Evolutionary conservation across 2,888 invertebrate species (phyloP).

Genomic region (Yponomeuta sedellus): DNA sequence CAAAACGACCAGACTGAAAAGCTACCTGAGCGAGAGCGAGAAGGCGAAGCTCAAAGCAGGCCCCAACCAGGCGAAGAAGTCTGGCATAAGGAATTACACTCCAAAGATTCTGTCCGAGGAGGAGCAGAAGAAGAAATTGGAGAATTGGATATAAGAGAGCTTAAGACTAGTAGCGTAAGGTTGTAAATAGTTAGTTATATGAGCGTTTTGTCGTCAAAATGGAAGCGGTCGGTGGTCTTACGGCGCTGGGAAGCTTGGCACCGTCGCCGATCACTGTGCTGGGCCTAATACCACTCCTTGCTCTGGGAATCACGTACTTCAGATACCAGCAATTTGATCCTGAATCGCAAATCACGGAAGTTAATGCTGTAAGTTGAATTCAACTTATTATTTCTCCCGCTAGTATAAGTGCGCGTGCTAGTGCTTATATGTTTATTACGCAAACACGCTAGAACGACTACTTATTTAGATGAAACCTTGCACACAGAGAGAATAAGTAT

Average conservation of each 20-base stretch:
- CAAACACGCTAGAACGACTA: no score
- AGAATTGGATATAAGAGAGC: slow-evolving; percentile 80
- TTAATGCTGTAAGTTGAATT: slow-evolving; percentile 78
- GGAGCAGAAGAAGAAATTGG: slow-evolving; percentile 69
- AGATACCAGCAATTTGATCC: slow-evolving; percentile 89
- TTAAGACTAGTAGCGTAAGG: slow-evolving; percentile 59
- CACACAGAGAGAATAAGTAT: no score
- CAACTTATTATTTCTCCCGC: neutral
- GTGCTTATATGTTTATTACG: no score
- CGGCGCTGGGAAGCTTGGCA: slow-evolving; percentile 67
- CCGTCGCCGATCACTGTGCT: slow-evolving; percentile 80
- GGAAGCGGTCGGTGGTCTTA: slow-evolving; percentile 72
- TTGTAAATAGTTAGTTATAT: slow-evolving; percentile 61
- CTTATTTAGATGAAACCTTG: no score
- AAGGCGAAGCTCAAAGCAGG: slow-evolving; percentile 63
- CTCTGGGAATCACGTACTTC: slow-evolving; percentile 87
- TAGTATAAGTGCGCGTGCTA: no score
- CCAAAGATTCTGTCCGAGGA: slow-evolving; percentile 81
- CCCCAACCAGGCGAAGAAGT: slow-evolving; percentile 62
- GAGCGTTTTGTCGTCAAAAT: slow-evolving; percentile 44
- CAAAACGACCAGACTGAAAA: slow-evolving; percentile 50
- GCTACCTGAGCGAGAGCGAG: slow-evolving; percentile 56
- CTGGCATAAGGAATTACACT: slow-evolving; percentile 82
- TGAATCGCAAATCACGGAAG: slow-evolving; percentile 85
- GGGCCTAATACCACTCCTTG: slow-evolving; percentile 87